Evolutionary conservation across 2,113 vertebrate species (phyloP), one percentile per base, ranked within the genome.

Genomic region (Malurus alboscapulatus): DNA sequence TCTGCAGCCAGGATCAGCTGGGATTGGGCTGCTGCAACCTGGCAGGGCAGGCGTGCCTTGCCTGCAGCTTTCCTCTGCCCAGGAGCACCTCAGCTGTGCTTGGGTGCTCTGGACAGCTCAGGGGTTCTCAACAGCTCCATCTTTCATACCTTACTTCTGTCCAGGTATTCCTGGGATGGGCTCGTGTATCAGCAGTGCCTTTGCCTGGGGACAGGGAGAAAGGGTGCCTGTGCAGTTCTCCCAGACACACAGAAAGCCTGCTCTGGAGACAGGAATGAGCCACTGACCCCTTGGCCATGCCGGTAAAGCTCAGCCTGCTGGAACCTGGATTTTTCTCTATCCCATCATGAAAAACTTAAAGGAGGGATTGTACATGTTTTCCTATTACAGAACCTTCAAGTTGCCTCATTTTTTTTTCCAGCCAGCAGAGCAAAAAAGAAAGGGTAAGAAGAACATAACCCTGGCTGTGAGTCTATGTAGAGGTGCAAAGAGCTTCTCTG

Each of bases 11-110:
- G 44, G 53, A 45, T 29, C 45, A 14, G 21, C 34, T 1, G 4
- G 30, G 24, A n/a, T 6, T 12, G 24, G 14, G 45, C 27, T 83
- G 61, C 36, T 92, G n/a, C 1, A 6, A 10, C 17, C 12, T 30
- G 40, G 21, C 0, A 0, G 61, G 32, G 15, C 24, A 18, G 0
- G 2, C 9, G 15, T 17, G 29, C 19, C 32, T 40, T 44, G 4
- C 14, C 36, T 6, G 2, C 20, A 47, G n/a, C 36, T 71, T 72
- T 38, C 34, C 14, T 21, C 17, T 59, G 44, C 50, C 32, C 2
- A 0, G 62, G 17, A 55, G 10, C 30, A 25, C 44, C 40, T 50
- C 20, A 34, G 29, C 12, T 25, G 21, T 50, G 53, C n/a, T 17
- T 48, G 34, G 14, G 16, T 19, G 15, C 45, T 16, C 26, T 19